phyloP scores from a whole-genome alignment of 1,140 invertebrate species.

The Vanessa tameamea region DNA sequence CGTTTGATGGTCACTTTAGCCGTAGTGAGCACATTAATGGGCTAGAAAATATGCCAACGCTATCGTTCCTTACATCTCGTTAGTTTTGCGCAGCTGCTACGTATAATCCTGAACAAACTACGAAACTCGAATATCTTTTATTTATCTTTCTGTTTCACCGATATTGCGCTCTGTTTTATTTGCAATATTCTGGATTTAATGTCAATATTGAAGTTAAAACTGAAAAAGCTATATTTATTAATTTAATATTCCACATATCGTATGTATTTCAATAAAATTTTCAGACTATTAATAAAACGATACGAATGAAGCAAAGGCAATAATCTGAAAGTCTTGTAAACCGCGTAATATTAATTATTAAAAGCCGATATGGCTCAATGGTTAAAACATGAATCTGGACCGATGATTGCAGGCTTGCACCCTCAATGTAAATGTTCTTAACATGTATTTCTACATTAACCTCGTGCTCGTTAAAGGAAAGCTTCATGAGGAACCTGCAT shows the following conservation, averaged over 20 bases:
- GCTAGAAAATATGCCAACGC: neutral
- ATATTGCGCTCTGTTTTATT: slow-evolving; percentile 8
- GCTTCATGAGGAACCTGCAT: too few relatives aligned
- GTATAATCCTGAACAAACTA: slow-evolving; percentile 12
- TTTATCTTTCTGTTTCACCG: slow-evolving; percentile 4
- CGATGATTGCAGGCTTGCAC: too few relatives aligned
- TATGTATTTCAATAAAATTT: neutral
- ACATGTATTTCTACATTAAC: too few relatives aligned
- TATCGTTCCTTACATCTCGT: slow-evolving; percentile 10
- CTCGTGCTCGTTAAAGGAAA: too few relatives aligned
- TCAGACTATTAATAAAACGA: too few relatives aligned
- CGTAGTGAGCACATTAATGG: neutral
- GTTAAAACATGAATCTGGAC: too few relatives aligned
- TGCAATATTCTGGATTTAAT: neutral
- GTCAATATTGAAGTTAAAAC: neutral
- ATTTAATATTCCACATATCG: neutral
- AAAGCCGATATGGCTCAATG: too few relatives aligned
- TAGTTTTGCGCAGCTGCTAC: slow-evolving; percentile 2
- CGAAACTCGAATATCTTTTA: slow-evolving; percentile 8
- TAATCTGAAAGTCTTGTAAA: too few relatives aligned
- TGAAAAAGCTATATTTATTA: neutral
- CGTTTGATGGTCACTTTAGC: neutral
- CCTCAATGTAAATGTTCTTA: too few relatives aligned
- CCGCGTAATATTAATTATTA: too few relatives aligned
- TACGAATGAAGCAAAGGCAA: too few relatives aligned